Conservation (phyloP, 2,888 invertebrate species). For the Coleophora deauratella region DNA sequence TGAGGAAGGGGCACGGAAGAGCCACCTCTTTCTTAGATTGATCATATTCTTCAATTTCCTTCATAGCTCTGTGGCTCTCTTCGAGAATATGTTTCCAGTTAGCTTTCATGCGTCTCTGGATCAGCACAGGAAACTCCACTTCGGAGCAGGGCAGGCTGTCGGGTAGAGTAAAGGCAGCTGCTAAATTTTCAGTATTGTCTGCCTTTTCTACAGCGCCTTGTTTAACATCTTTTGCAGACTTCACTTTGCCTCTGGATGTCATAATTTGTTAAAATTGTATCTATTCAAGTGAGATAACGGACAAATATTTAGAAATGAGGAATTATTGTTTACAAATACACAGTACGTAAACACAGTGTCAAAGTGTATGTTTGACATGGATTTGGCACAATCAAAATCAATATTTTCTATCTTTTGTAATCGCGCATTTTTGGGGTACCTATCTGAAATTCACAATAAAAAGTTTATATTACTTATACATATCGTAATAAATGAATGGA, state of each 20-base stretch:
- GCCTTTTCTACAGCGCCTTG: not conserved
- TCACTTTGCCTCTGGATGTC: too few relatives aligned
- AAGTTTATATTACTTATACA: too few relatives aligned
- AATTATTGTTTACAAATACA: too few relatives aligned
- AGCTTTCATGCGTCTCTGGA: conserved; percentile 28
- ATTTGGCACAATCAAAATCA: too few relatives aligned
- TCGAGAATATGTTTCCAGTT: conserved; percentile 49
- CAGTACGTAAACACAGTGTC: too few relatives aligned
- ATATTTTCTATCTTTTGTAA: too few relatives aligned
- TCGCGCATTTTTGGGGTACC: too few relatives aligned
- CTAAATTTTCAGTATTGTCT: conserved; percentile 33
- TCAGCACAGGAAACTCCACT: conserved; percentile 46
- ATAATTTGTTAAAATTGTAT: too few relatives aligned
- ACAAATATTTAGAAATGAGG: too few relatives aligned
- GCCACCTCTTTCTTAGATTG: conserved; percentile 30
- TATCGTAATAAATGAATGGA: too few relatives aligned
- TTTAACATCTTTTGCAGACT: not conserved
- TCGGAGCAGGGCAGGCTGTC: conserved; percentile 57
- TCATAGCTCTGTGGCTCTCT: conserved; percentile 34
- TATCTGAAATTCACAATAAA: too few relatives aligned
- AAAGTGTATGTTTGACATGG: not conserved
- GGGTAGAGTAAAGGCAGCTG: conserved; percentile 47
- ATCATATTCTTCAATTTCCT: conserved; percentile 37
- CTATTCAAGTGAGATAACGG: not conserved
- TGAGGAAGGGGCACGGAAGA: conserved; percentile 42